Percentiles rank a stretch among this genome's conserved stretches.
phyloP scores from a whole-genome alignment of 1,140 invertebrate species.

The Eciton burchellii region DNA sequence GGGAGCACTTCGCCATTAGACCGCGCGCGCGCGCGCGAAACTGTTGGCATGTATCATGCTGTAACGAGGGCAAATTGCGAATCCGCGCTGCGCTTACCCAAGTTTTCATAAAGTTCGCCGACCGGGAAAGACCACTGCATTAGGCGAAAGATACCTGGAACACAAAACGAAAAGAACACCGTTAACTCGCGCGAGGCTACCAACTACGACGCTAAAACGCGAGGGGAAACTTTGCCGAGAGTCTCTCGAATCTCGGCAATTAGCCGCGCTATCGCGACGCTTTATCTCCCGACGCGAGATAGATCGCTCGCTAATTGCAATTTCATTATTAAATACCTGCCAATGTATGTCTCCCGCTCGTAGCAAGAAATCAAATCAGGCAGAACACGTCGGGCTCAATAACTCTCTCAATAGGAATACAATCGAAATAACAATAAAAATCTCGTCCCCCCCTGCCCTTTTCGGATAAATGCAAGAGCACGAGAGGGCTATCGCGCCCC shows the following conservation, averaged over 20 bases:
- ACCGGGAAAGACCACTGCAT: slow-evolving; percentile 44
- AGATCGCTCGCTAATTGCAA: slow-evolving; percentile 44
- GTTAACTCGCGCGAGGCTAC: slow-evolving; percentile 37
- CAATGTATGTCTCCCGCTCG: no score
- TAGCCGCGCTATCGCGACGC: slow-evolving; percentile 52
- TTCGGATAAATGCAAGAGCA: background rate
- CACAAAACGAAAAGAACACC: slow-evolving; percentile 53
- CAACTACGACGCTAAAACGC: slow-evolving; percentile 41
- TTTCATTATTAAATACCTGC: slow-evolving; percentile 43
- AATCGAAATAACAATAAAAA: background rate
- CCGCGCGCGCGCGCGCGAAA: slow-evolving; percentile 22
- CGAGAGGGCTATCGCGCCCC: background rate
- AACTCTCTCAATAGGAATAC: no score
- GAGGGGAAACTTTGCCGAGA: slow-evolving; percentile 34
- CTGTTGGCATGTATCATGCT: slow-evolving; percentile 60
- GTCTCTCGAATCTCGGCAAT: slow-evolving; percentile 57
- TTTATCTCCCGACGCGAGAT: slow-evolving; percentile 42
- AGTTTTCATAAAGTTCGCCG: slow-evolving; percentile 69
- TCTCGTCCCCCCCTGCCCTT: no score
- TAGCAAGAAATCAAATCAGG: no score
- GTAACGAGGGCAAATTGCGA: slow-evolving; percentile 61
- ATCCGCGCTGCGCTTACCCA: slow-evolving; percentile 59
- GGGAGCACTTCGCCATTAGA: slow-evolving; percentile 64
- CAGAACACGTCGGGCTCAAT: no score
- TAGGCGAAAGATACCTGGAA: slow-evolving; percentile 64